Conservation (phyloP, 30 jellyfish, hydroid and myxozoan species). For the Turritopsis dohrnii region DNA sequence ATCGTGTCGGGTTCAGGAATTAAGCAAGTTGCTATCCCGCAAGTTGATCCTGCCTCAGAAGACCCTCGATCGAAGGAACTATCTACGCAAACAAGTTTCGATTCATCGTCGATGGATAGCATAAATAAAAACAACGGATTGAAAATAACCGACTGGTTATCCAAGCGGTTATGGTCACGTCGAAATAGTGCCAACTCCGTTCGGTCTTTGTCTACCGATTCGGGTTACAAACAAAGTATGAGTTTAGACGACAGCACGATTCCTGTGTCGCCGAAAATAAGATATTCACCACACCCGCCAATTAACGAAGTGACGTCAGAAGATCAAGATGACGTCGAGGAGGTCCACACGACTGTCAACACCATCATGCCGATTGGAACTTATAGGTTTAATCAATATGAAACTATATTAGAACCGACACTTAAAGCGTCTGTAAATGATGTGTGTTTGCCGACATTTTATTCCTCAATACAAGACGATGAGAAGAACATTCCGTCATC, state of each 20-base stretch:
- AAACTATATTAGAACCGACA: neutral
- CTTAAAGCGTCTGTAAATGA: neutral
- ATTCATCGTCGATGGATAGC: neutral
- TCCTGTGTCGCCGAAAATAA: neutral
- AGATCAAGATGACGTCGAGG: neutral
- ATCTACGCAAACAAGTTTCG: conserved; percentile 6
- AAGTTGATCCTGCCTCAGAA: neutral
- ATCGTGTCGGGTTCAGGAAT: neutral
- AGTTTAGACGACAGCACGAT: conserved; percentile 31
- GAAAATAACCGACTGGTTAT: conserved; percentile 16
- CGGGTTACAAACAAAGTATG: conserved; percentile 38
- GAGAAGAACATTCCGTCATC: neutral
- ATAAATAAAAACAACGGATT: neutral
- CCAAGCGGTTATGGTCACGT: conserved; percentile 25
- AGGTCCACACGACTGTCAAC: neutral
- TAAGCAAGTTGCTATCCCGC: conserved; percentile 25
- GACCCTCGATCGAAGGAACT: neutral
- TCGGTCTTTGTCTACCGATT: conserved; percentile 35
- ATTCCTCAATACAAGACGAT: neutral
- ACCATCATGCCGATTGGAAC: too few species aligned
- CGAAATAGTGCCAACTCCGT: conserved; percentile 5
- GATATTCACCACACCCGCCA: neutral
- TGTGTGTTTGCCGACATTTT: neutral
- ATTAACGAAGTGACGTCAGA: neutral
- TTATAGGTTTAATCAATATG: neutral